A percentile compares a stretch with the other conserved stretches of the same genome.
phyloP scores from a whole-genome alignment of 2,113 vertebrate genomes.

The Zosterops pallidus region DNA sequence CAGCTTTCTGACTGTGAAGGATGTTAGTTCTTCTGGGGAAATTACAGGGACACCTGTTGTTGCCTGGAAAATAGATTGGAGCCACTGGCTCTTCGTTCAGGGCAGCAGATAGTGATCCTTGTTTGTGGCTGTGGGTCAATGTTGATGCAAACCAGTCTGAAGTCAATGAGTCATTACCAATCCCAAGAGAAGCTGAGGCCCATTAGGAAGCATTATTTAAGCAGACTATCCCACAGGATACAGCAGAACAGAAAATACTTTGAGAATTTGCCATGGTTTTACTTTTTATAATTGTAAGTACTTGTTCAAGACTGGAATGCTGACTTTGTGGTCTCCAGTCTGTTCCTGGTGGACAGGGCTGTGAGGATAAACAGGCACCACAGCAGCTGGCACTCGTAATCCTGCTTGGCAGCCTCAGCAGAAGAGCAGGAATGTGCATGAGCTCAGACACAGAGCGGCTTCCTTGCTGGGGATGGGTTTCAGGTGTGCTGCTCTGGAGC shows the following conservation, averaged over 20 bases:
- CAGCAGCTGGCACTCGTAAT: neutral
- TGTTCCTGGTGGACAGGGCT: neutral
- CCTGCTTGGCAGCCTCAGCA: neutral
- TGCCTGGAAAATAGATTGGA: neutral
- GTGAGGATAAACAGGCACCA: neutral
- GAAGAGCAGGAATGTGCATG: neutral
- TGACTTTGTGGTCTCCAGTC: neutral
- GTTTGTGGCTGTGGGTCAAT: neutral
- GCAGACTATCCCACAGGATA: neutral
- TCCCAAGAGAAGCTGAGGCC: neutral
- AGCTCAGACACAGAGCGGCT: neutral
- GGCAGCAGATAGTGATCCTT: neutral
- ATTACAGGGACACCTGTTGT: neutral
- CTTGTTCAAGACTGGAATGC: neutral
- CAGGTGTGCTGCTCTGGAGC: neutral
- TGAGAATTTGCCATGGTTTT: neutral
- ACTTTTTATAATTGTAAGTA: neutral
- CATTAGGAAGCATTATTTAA: conserved; percentile 1
- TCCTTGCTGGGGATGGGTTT: neutral
- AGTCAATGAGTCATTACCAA: neutral
- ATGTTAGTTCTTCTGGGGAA: neutral
- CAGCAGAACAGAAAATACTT: neutral
- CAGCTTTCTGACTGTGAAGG: neutral
- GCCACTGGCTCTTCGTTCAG: neutral
- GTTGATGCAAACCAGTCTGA: neutral